A percentile compares a stretch with the other conserved stretches of the same genome.
phyloP scores from a whole-genome alignment of 2,888 invertebrate genomes.

The Drosophila phalerata region DNA sequence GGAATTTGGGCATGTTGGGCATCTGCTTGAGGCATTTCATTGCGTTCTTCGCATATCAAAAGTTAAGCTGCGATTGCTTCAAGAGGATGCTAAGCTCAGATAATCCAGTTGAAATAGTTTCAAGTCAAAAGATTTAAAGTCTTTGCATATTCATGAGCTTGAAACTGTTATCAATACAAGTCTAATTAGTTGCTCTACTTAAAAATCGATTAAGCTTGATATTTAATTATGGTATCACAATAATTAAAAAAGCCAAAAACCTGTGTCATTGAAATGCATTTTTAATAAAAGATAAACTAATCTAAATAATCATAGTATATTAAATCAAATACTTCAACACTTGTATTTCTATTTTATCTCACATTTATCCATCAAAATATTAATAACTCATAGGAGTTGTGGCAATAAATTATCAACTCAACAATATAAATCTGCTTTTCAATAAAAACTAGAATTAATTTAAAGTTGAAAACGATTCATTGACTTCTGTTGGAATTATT shows the following conservation, averaged over 20 bases:
- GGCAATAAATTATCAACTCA: background rate
- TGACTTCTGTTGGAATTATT: slow-evolving; percentile 39
- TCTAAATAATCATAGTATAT: background rate
- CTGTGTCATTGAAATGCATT: background rate
- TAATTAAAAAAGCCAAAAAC: background rate
- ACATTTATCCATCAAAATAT: background rate
- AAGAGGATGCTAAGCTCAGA: slow-evolving; percentile 43
- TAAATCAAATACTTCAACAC: background rate
- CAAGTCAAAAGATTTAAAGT: background rate
- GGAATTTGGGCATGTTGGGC: slow-evolving; percentile 52
- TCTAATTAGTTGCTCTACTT: slow-evolving; percentile 24
- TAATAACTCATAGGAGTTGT: background rate
- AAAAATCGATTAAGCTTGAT: slow-evolving; percentile 11
- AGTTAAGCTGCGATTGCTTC: slow-evolving; percentile 30
- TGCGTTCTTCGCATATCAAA: slow-evolving; percentile 44
- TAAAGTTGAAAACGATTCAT: background rate
- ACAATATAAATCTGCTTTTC: background rate
- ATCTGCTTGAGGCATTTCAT: slow-evolving; percentile 40
- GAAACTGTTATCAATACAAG: slow-evolving; percentile 2
- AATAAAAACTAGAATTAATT: slow-evolving; percentile 7
- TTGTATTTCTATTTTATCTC: background rate
- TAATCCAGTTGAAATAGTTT: slow-evolving; percentile 40
- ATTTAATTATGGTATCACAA: background rate
- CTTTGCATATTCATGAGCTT: slow-evolving; percentile 1
- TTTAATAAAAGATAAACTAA: background rate